Evolutionary conservation across 2,888 invertebrate genomes (phyloP).

Genomic region (Amiota minor): DNA sequence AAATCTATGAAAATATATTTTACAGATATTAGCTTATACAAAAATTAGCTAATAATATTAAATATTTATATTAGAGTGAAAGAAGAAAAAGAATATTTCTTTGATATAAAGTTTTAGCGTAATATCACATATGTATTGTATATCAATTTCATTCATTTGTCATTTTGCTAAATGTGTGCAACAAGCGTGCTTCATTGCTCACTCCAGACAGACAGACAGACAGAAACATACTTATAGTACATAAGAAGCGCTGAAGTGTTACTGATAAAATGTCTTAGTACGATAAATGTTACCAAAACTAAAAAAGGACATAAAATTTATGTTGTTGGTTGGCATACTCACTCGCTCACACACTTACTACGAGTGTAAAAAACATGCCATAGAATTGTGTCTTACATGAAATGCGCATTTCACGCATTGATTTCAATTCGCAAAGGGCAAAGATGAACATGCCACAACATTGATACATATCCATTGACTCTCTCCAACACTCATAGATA

Average conservation of each 20-base stretch:
- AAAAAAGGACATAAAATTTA: neutral
- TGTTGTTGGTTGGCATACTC: constrained; percentile 39
- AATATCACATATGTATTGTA: neutral
- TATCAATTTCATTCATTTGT: constrained; percentile 18
- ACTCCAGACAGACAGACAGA: neutral
- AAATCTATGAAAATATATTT: neutral
- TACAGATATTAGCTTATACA: neutral
- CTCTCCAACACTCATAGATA: neutral
- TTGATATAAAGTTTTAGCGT: no score
- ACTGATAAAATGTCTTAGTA: constrained; percentile 40
- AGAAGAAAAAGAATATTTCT: no score
- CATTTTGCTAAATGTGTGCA: constrained; percentile 12
- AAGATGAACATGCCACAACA: constrained; percentile 10
- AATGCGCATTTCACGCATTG: constrained; percentile 42
- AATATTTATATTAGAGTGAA: neutral
- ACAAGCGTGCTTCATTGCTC: no score
- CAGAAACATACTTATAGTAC: neutral
- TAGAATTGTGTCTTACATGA: constrained; percentile 41
- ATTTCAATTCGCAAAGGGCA: constrained; percentile 32
- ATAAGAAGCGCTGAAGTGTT: constrained; percentile 38
- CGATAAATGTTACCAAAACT: constrained; percentile 21
- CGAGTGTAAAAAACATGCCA: constrained; percentile 9
- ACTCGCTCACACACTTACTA: constrained; percentile 21
- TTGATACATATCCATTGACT: neutral
- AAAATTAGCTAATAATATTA: neutral